Evolutionary conservation across 2,797 vertebrate species (phyloP).

Genomic region (Rhadinocentrus ornatus): DNA sequence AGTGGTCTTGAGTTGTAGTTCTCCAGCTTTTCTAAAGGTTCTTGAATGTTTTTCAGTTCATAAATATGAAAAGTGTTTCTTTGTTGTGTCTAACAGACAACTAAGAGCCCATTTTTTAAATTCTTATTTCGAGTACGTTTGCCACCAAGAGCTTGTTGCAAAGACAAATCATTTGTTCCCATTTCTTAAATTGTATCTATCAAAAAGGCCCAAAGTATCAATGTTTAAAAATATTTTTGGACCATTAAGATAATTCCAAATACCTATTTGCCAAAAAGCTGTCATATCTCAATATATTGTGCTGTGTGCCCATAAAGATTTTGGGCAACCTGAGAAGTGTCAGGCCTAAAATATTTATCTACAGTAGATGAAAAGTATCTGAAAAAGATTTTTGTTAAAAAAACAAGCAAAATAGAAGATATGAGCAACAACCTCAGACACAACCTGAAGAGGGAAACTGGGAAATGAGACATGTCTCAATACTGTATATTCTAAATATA

Average conservation of each 20-base stretch:
- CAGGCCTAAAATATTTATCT: not conserved
- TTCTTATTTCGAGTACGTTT: too few species aligned
- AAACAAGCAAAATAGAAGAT: not conserved
- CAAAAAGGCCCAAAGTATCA: not conserved
- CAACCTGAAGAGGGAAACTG: too few species aligned
- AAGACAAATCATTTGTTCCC: not conserved
- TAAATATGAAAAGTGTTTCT: too few species aligned
- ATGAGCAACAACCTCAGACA: not conserved
- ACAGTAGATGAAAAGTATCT: not conserved
- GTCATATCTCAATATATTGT: not conserved
- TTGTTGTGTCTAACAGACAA: not conserved
- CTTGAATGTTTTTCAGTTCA: too few species aligned
- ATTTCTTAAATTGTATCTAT: too few species aligned
- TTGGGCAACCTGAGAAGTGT: not conserved
- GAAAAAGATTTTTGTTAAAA: not conserved
- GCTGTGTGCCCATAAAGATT: not conserved
- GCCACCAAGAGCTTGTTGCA: too few species aligned
- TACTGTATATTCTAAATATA: constrained; percentile 1
- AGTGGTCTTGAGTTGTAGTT: too few species aligned
- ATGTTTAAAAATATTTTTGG: not conserved
- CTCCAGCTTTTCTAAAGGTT: too few species aligned
- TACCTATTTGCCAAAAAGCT: not conserved
- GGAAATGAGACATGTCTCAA: not conserved
- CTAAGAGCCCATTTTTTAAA: not conserved
- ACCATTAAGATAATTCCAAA: not conserved